Percentiles rank a stretch among this genome's conserved stretches.
Conservation (phyloP, 2,797 vertebrate genomes). For the Gila robusta region DNA sequence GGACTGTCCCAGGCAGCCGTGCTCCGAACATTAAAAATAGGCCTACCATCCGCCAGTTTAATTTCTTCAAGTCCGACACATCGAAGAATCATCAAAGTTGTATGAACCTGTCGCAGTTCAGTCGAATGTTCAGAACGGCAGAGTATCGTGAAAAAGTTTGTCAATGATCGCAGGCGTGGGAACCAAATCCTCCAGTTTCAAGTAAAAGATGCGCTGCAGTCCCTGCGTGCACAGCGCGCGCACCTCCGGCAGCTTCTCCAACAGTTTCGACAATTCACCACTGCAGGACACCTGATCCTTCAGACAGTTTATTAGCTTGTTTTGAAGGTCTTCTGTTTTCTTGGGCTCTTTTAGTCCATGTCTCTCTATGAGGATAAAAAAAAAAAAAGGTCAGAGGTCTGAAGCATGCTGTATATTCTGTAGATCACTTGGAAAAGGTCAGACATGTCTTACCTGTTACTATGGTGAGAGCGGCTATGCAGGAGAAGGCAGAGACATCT, state of each 20-base stretch:
- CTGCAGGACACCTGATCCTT: constrained; percentile 88
- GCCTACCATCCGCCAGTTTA: background rate
- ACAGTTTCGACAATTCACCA: constrained; percentile 90
- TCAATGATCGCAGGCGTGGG: constrained; percentile 96
- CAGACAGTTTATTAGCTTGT: constrained; percentile 90
- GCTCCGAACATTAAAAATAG: background rate
- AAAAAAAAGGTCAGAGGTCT: background rate
- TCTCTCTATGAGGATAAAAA: constrained; percentile 81
- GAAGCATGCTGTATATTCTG: constrained; percentile 15
- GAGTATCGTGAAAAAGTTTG: constrained; percentile 96
- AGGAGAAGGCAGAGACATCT: constrained; percentile 94
- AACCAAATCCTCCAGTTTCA: constrained; percentile 98
- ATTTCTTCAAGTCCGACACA: constrained; percentile 12
- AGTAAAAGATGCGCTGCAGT: constrained; percentile 98
- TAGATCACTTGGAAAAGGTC: constrained; percentile 23
- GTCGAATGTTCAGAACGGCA: constrained; percentile 87
- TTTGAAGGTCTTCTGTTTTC: constrained; percentile 93
- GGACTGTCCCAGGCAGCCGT: constrained; percentile 7
- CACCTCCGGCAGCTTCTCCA: constrained; percentile 95
- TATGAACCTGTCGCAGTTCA: constrained; percentile 2
- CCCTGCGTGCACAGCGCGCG: constrained; percentile 96
- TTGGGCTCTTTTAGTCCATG: constrained; percentile 94
- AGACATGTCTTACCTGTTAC: constrained; percentile 87
- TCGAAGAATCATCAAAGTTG: background rate
- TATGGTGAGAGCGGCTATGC: constrained; percentile 92